Conservation (phyloP, 2,113 vertebrate species). For the cat (Felis catus) region DNA sequence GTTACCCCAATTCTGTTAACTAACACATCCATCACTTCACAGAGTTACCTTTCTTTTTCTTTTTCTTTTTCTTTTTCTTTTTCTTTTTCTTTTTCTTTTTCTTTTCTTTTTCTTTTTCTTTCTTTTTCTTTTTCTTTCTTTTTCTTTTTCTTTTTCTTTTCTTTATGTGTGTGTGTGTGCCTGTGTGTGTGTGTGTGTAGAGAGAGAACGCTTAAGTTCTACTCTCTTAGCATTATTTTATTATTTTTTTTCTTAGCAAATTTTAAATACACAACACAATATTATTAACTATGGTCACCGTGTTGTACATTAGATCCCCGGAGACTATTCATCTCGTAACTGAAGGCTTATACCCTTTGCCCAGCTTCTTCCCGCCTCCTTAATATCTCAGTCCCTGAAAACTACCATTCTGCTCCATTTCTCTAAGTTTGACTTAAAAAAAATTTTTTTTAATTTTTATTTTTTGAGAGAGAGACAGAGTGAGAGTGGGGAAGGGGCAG, state of each 20-base stretch:
- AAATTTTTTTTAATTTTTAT: no score
- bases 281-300: background rate
- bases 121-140: rapidly evolving
- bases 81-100: background rate
- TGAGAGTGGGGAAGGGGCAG: no score
- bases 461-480: no score
- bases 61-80: background rate
- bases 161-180: no score
- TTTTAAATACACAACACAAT: background rate
- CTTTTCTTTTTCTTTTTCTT: background rate
- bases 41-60: background rate
- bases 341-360: background rate
- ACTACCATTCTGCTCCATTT: background rate
- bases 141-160: background rate
- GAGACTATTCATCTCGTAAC: background rate
- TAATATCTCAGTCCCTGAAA: background rate
- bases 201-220: background rate
- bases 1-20: background rate
- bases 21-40: background rate
- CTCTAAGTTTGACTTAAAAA: background rate
- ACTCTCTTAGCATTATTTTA: background rate
- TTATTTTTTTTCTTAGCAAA: background rate
- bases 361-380: background rate
- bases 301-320: background rate
- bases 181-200: background rate